Conservation (phyloP, 2,113 vertebrate species). For the Hippocampus zosterae region DNA sequence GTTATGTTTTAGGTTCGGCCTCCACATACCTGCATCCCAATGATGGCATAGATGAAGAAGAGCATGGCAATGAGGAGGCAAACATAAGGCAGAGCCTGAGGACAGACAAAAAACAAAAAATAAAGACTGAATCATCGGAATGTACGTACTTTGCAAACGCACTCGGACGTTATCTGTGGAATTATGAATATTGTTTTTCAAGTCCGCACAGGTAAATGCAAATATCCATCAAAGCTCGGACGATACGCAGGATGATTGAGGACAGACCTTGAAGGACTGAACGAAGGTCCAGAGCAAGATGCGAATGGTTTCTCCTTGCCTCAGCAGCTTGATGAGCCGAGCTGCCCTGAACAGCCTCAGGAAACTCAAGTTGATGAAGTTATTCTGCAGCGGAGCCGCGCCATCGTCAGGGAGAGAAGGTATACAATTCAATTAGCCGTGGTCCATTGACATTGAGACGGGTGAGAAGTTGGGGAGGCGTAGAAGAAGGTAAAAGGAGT, state of each 20-base stretch:
- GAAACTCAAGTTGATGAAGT: conserved; percentile 95
- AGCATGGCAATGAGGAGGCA: conserved; percentile 81
- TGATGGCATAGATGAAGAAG: conserved; percentile 82
- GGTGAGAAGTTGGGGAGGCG: conserved; percentile 5
- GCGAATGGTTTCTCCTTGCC: conserved; percentile 90
- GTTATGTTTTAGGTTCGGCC: neutral
- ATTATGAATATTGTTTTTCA: neutral
- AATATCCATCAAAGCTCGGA: conserved; percentile 1
- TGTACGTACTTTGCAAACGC: neutral
- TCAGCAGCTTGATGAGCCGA: conserved; percentile 89
- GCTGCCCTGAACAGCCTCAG: conserved; percentile 89
- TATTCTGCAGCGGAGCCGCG: conserved; percentile 75
- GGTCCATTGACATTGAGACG: conserved; percentile 22
- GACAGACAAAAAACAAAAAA: conserved; percentile 29
- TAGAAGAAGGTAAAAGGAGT: conserved; percentile 29
- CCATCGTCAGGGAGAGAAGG: conserved; percentile 29
- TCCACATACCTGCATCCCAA: conserved; percentile 78
- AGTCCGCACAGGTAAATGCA: conserved; percentile 7
- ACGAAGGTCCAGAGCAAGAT: conserved; percentile 93
- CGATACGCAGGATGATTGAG: conserved; percentile 13
- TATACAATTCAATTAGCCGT: conserved; percentile 23
- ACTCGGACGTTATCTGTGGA: neutral
- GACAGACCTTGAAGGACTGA: conserved; percentile 87
- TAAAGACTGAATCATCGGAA: conserved; percentile 9
- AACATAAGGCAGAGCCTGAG: conserved; percentile 77